Percentiles rank a stretch among this genome's conserved stretches.
These are phyloP conservation scores for Phallusia fumigata DNA, from an alignment of 23 tunicate genomes.

Conservation along the genomic window DNA sequence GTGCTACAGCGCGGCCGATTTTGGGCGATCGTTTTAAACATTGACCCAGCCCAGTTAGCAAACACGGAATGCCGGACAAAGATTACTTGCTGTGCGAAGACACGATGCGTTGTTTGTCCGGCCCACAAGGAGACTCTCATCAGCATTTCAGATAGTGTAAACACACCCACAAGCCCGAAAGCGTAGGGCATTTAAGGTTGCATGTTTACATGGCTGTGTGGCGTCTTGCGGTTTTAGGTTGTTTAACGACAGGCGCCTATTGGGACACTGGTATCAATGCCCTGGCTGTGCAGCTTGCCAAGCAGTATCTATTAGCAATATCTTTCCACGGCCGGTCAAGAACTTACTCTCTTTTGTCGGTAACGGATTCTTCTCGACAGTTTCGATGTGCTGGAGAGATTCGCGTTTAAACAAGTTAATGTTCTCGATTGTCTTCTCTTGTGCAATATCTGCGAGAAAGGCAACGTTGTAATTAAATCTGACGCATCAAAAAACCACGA, in stretches of 20 bases:
- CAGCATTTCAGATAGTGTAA: neutral
- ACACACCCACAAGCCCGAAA: neutral
- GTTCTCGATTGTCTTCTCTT: constrained; percentile 79
- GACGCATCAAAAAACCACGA: neutral
- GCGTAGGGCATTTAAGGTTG: neutral
- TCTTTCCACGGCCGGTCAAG: too few relatives aligned
- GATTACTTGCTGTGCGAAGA: neutral
- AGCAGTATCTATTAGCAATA: too few relatives aligned
- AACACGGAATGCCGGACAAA: neutral
- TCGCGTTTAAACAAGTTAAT: constrained; percentile 59
- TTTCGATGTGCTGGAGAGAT: constrained; percentile 68
- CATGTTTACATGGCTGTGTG: neutral
- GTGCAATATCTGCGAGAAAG: constrained; percentile 43
- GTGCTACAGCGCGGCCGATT: too few relatives aligned
- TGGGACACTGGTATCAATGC: too few relatives aligned
- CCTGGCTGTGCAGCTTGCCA: too few relatives aligned
- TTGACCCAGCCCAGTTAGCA: neutral
- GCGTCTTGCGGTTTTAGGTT: too few relatives aligned
- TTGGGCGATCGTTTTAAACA: neutral
- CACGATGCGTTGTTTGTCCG: neutral
- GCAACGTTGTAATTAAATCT: neutral
- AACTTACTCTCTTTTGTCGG: constrained; percentile 72
- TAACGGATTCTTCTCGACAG: constrained; percentile 51
- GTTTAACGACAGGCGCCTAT: too few relatives aligned
- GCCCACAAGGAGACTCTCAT: neutral